Conservation (phyloP, 1,140 invertebrate species). For the Brachionus asplanchnoidis region DNA sequence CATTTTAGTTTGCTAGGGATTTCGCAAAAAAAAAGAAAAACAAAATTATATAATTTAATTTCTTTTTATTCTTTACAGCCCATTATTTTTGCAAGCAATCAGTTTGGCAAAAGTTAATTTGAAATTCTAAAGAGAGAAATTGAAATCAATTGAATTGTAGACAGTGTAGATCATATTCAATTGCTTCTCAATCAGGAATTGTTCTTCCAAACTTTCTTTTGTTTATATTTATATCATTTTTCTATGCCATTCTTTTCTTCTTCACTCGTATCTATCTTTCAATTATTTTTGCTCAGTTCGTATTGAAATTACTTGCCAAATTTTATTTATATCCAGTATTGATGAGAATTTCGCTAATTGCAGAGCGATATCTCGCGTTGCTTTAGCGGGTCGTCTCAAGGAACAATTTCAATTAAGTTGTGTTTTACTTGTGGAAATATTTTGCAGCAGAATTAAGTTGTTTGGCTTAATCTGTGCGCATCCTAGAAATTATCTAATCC, state of each 20-base stretch:
- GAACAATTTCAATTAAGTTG: constrained; percentile 7
- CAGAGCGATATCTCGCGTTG: neutral
- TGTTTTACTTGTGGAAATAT: neutral
- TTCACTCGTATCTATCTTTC: neutral
- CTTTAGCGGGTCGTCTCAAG: neutral
- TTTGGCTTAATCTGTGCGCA: neutral
- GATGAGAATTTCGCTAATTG: neutral
- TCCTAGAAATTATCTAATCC: constrained; percentile 17
- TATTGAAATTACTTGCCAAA: neutral
- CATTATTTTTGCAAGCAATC: neutral
- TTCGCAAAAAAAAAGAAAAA: neutral
- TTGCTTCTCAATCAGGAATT: constrained; percentile 18
- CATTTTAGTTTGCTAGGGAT: neutral
- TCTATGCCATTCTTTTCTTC: neutral
- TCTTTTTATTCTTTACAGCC: neutral
- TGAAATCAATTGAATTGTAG: constrained; percentile 10
- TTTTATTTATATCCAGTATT: neutral
- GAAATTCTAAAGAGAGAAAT: constrained; percentile 12
- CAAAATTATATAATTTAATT: constrained; percentile 35
- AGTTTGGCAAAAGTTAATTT: constrained; percentile 32
- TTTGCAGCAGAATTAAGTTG: neutral
- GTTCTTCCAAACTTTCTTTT: neutral
- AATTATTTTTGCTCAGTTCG: neutral
- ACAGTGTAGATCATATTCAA: constrained; percentile 7
- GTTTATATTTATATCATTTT: constrained; percentile 16